These are phyloP conservation scores for Arizona elegans DNA, from an alignment of 2,113 vertebrate species.

Conservation along the genomic window DNA sequence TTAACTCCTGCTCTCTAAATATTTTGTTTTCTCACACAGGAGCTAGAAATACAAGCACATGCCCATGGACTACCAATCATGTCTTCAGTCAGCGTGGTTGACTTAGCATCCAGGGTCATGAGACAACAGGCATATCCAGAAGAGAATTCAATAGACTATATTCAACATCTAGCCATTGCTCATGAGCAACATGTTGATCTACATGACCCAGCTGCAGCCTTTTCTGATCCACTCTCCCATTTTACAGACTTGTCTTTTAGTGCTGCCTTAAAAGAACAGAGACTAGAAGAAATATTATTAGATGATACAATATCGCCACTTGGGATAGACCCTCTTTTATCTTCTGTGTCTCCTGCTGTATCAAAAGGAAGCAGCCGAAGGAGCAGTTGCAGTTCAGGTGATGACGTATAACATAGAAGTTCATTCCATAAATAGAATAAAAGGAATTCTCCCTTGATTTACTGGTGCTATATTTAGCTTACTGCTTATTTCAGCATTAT, in stretches of 20 bases:
- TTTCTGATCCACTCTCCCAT: slow-evolving; percentile 93
- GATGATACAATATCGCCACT: slow-evolving; percentile 86
- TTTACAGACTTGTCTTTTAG: slow-evolving; percentile 96
- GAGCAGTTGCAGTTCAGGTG: slow-evolving; percentile 92
- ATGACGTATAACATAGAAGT: slow-evolving; percentile 75
- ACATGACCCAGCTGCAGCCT: slow-evolving; percentile 75
- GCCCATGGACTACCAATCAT: slow-evolving; percentile 86
- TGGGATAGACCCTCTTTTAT: slow-evolving; percentile 87
- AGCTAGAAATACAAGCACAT: slow-evolving; percentile 93
- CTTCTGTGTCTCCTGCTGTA: slow-evolving; percentile 80
- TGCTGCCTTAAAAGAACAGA: slow-evolving; percentile 87
- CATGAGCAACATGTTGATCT: slow-evolving; percentile 68
- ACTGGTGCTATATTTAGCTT: slow-evolving; percentile 35
- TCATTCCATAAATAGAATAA: neutral
- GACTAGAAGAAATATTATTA: slow-evolving; percentile 84
- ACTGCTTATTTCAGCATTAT: slow-evolving; percentile 22
- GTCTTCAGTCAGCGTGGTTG: slow-evolving; percentile 71
- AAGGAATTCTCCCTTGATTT: neutral
- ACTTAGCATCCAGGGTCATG: slow-evolving; percentile 79
- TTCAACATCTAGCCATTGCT: slow-evolving; percentile 69
- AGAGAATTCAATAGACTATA: slow-evolving; percentile 79
- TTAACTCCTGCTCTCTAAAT: neutral
- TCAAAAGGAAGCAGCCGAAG: slow-evolving; percentile 92
- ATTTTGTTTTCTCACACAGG: slow-evolving; percentile 72
- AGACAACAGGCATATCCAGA: slow-evolving; percentile 82